A percentile compares a stretch with the other conserved stretches of the same genome.
Conservation (phyloP, 2,797 vertebrate species). For the Lateolabrax maculatus region DNA sequence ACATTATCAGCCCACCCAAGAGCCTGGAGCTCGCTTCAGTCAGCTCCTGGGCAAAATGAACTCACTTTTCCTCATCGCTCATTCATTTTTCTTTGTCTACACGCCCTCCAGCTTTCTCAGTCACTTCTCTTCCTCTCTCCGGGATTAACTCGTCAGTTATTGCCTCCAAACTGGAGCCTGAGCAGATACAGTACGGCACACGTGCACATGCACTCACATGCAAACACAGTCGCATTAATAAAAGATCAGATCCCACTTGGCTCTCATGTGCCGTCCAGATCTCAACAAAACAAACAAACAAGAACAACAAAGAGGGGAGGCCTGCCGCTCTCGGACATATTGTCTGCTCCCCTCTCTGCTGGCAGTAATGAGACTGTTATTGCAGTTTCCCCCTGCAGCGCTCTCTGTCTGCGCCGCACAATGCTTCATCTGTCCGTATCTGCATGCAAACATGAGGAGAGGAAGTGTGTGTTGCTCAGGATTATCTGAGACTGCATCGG, state of each 20-base stretch:
- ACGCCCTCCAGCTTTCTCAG: background rate
- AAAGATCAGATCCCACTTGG: no score
- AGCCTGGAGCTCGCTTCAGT: background rate
- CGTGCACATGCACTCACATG: background rate
- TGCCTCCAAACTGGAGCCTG: background rate
- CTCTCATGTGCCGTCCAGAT: background rate
- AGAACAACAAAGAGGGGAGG: conserved; percentile 14
- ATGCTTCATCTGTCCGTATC: conserved; percentile 22
- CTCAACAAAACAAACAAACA: background rate
- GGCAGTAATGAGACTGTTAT: conserved; percentile 41
- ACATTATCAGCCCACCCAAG: rapidly evolving
- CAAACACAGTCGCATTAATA: background rate
- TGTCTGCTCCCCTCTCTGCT: background rate
- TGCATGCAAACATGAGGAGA: conserved; percentile 11
- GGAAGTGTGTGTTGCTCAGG: background rate
- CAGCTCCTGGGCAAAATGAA: background rate
- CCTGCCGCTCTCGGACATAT: background rate
- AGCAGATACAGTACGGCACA: background rate
- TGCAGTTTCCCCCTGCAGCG: conserved; percentile 35
- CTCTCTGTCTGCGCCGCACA: conserved; percentile 18
- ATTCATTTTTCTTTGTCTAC: background rate
- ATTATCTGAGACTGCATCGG: conserved; percentile 7
- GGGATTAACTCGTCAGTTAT: conserved; percentile 43
- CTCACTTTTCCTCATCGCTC: background rate
- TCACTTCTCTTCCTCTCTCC: conserved; percentile 2